phyloP scores from a whole-genome alignment of 2,797 vertebrate genomes.

The Cuculus canorus region DNA sequence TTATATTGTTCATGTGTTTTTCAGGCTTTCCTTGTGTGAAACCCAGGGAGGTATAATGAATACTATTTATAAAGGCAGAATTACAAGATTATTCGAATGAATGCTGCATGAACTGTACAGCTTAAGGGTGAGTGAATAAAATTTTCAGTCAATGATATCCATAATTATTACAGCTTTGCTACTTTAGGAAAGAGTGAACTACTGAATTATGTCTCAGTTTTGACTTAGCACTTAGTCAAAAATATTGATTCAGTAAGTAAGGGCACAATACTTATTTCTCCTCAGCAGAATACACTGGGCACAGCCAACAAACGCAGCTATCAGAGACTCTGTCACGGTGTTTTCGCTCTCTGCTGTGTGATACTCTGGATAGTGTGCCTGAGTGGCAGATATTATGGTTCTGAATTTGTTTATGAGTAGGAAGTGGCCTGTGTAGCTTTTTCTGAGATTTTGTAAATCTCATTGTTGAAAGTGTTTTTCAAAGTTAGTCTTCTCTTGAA shows the following conservation, averaged over 20 bases:
- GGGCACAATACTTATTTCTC: not conserved
- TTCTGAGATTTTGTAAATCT: not conserved
- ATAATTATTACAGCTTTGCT: slow-evolving; percentile 1
- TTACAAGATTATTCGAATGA: not conserved
- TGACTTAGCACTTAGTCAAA: not conserved
- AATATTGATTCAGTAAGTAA: not conserved
- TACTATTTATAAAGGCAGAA: not conserved
- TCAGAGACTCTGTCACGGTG: not conserved
- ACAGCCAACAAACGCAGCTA: not conserved
- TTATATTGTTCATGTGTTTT: slow-evolving; percentile 3
- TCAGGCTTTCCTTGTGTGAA: not conserved
- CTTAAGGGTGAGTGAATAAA: not conserved
- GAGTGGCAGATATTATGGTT: not conserved
- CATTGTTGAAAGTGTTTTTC: not conserved
- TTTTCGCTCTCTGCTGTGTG: not conserved
- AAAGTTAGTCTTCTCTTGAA: not conserved
- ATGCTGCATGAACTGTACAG: not conserved
- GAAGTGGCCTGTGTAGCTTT: not conserved
- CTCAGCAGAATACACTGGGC: not conserved
- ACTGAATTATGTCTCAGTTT: not conserved
- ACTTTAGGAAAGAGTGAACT: not conserved
- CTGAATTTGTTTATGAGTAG: not conserved
- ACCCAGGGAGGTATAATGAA: not conserved
- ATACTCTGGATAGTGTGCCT: not conserved
- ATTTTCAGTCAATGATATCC: not conserved